Conservation (phyloP, 2,113 vertebrate species). For the Uria aalge region DNA sequence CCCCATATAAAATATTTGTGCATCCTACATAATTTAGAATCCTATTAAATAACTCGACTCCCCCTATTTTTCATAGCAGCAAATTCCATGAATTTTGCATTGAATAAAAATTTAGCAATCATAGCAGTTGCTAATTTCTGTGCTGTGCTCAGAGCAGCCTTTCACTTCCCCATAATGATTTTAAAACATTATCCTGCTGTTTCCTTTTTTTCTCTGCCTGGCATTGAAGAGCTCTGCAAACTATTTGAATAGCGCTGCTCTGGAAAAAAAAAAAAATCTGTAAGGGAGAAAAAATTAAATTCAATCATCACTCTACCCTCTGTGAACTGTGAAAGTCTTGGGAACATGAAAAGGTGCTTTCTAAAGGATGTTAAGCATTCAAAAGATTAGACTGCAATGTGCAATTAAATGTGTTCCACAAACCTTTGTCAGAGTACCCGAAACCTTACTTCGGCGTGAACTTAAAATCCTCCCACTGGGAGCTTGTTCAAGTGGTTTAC, state of each 20-base stretch:
- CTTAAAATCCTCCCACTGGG: constrained; percentile 52
- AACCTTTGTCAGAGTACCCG: constrained; percentile 38
- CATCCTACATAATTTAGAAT: constrained; percentile 30
- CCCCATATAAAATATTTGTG: constrained; percentile 16
- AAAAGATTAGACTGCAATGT: constrained; percentile 24
- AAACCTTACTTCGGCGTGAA: constrained; percentile 21
- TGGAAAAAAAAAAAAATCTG: neutral
- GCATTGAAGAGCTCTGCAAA: constrained; percentile 55
- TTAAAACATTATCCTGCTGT: constrained; percentile 66
- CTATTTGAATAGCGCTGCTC: constrained; percentile 43
- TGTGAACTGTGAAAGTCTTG: constrained; percentile 60
- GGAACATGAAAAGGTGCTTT: constrained; percentile 56
- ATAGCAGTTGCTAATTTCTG: constrained; percentile 53
- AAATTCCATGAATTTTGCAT: constrained; percentile 53
- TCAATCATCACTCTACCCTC: constrained; percentile 60
- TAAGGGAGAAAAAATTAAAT: constrained; percentile 54
- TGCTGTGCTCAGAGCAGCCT: constrained; percentile 45
- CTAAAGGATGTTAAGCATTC: constrained; percentile 40
- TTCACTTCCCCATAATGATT: constrained; percentile 56
- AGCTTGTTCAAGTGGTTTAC: constrained; percentile 45
- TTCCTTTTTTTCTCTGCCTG: constrained; percentile 38
- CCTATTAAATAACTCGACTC: constrained; percentile 21
- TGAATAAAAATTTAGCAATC: constrained; percentile 47
- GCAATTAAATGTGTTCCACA: constrained; percentile 48
- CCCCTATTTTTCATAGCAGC: neutral